Percentiles rank a stretch among this genome's conserved stretches.
phyloP scores from a whole-genome alignment of 2,888 invertebrate species.

The Papilio gigon region DNA sequence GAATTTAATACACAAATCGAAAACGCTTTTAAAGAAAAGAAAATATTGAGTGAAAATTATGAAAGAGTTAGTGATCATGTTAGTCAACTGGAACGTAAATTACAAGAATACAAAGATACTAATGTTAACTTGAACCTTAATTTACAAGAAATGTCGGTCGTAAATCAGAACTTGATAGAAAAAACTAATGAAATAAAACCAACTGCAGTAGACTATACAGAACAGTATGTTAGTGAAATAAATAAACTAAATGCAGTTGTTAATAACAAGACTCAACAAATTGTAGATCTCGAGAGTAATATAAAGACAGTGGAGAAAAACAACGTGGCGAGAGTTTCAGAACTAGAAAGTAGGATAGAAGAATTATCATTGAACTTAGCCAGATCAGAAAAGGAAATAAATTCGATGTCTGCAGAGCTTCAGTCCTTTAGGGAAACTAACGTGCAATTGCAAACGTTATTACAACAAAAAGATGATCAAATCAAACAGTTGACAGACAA shows the following conservation, averaged over 20 bases:
- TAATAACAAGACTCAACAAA: constrained; percentile 76
- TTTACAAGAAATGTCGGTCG: constrained; percentile 62
- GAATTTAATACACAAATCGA: constrained; percentile 76
- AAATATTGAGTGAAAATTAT: constrained; percentile 74
- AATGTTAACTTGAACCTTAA: constrained; percentile 64
- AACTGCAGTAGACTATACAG: constrained; percentile 70
- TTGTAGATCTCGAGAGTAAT: constrained; percentile 63
- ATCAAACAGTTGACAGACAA: constrained; percentile 68
- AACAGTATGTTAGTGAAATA: constrained; percentile 81
- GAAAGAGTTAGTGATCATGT: constrained; percentile 78
- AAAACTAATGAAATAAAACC: constrained; percentile 54
- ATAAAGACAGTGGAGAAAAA: constrained; percentile 58
- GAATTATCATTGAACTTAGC: constrained; percentile 65
- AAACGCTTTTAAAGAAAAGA: constrained; percentile 76
- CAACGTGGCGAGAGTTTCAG: constrained; percentile 53
- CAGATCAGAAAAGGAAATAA: constrained; percentile 51
- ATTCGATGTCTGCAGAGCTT: constrained; percentile 53
- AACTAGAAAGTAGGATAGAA: constrained; percentile 59
- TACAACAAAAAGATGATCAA: constrained; percentile 65
- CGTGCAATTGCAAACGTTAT: constrained; percentile 55
- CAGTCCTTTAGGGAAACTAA: constrained; percentile 56
- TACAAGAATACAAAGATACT: constrained; percentile 66
- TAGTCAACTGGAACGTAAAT: constrained; percentile 60
- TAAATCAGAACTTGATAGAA: constrained; percentile 64
- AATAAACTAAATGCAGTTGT: constrained; percentile 80